These are phyloP conservation scores for Drosophila borealis DNA, from an alignment of 2,888 invertebrate species.

Conservation along the genomic window DNA sequence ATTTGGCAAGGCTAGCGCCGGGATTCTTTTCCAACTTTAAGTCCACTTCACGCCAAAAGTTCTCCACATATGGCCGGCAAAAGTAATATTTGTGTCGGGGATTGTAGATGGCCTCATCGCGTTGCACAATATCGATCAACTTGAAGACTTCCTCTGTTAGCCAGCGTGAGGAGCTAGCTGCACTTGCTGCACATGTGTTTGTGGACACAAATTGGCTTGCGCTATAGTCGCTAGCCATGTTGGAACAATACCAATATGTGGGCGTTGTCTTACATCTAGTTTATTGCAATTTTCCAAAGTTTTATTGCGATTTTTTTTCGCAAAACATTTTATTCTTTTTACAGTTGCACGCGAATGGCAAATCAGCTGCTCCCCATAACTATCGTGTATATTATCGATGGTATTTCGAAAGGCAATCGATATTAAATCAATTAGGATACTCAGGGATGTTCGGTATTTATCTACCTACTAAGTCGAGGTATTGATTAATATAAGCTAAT, in stretches of 20 bases:
- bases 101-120: slow-evolving; percentile 84
- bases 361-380: slow-evolving; percentile 40
- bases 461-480: too few species aligned
- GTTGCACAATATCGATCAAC: slow-evolving; percentile 83
- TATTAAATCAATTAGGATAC: neutral
- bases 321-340: slow-evolving; percentile 62
- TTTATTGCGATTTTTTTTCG: slow-evolving; percentile 52
- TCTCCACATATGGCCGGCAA: slow-evolving; percentile 84
- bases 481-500: too few species aligned
- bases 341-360: slow-evolving; percentile 48
- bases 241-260: slow-evolving; percentile 2
- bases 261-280: slow-evolving; percentile 22
- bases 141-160: slow-evolving; percentile 83
- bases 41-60: slow-evolving; percentile 84
- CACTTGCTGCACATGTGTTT: slow-evolving; percentile 50
- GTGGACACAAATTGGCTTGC: slow-evolving; percentile 57
- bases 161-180: slow-evolving; percentile 80
- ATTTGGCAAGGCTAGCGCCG: slow-evolving; percentile 83
- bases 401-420: neutral
- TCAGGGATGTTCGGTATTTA: too few species aligned
- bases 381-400: neutral
- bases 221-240: slow-evolving; percentile 64
- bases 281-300: slow-evolving; percentile 21
- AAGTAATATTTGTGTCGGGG: slow-evolving; percentile 84
- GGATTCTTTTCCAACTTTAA: slow-evolving; percentile 82